A percentile compares a stretch with the other conserved stretches of the same genome.
Conservation (phyloP, 2,888 invertebrate species). For the Mythimna lalbum region DNA sequence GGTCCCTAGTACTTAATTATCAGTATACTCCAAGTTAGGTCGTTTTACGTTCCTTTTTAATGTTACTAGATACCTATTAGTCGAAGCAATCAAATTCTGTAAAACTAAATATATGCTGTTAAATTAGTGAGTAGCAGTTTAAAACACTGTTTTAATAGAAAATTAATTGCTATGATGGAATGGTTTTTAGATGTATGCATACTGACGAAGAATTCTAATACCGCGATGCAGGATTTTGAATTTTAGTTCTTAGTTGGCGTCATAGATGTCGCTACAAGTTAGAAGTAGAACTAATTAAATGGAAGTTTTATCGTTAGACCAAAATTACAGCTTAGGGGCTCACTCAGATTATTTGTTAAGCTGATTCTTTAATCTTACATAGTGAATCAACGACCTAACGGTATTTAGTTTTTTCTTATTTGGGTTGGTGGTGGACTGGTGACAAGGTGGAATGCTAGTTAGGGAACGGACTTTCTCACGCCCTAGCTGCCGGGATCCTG, state of each 20-base stretch:
- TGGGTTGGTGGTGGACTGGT: too few relatives aligned
- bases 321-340: not conserved
- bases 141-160: slow-evolving; percentile 28
- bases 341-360: not conserved
- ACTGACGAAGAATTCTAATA: too few relatives aligned
- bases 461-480: too few relatives aligned
- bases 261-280: too few relatives aligned
- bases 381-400: not conserved
- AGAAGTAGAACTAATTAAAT: too few relatives aligned
- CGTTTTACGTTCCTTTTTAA: slow-evolving; percentile 40
- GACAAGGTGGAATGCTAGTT: too few relatives aligned
- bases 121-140: slow-evolving; percentile 19
- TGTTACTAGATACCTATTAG: slow-evolving; percentile 40
- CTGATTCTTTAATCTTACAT: not conserved
- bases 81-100: slow-evolving; percentile 23
- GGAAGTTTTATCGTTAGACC: too few relatives aligned
- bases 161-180: slow-evolving; percentile 11
- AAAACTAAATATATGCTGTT: slow-evolving; percentile 15
- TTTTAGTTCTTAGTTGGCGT: too few relatives aligned
- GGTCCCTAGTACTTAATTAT: not conserved
- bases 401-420: not conserved
- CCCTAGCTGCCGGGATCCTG: too few relatives aligned
- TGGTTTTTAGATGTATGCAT: slow-evolving; percentile 3
- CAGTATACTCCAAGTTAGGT: not conserved
- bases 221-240: too few relatives aligned